A percentile compares a stretch with the other conserved stretches of the same genome.
phyloP scores from a whole-genome alignment of 2,797 vertebrate genomes.

The Anableps anableps region DNA sequence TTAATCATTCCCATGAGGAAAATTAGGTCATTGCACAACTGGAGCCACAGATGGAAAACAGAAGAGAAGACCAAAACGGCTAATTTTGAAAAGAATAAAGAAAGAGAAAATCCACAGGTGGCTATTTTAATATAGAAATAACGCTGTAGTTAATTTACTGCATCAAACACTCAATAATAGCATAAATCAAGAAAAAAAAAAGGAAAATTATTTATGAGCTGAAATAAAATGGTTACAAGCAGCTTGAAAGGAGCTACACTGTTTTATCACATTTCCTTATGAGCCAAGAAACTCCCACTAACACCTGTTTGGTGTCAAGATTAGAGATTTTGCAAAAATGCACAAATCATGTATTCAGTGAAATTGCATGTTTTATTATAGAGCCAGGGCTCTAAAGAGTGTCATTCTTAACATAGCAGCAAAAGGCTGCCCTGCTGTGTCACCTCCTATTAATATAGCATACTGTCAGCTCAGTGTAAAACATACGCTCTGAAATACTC shows the following conservation, averaged over 20 bases:
- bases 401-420: background rate
- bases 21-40: constrained; percentile 31
- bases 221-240: background rate
- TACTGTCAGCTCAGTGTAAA: background rate
- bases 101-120: background rate
- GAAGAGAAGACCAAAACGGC: constrained; percentile 1
- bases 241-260: background rate
- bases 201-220: background rate
- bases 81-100: background rate
- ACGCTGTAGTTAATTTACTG: background rate
- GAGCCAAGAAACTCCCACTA: background rate
- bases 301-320: background rate
- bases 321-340: background rate
- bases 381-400: background rate
- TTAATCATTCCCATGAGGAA: constrained; percentile 44
- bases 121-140: background rate
- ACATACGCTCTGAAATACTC: background rate
- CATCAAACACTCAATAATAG: background rate
- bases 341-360: background rate
- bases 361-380: background rate
- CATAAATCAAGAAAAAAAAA: background rate
- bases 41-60: constrained; percentile 23
- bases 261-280: background rate
- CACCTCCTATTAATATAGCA: background rate
- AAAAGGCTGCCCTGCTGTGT: background rate